Evolutionary conservation across 2,113 vertebrate genomes (phyloP).

Genomic region (Apodemus sylvaticus): DNA sequence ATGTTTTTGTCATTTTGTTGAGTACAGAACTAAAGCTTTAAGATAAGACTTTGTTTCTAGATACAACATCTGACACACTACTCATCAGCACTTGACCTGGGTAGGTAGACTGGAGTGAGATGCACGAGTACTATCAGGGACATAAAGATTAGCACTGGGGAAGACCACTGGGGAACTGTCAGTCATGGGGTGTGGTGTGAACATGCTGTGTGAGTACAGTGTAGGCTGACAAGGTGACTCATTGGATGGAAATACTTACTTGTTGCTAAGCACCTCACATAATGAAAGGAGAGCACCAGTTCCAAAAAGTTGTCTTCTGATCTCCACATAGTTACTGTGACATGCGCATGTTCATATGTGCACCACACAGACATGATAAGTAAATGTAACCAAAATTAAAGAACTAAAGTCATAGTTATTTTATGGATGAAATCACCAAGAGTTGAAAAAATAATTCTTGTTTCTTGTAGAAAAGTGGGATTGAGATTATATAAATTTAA

Average conservation of each 20-base stretch:
- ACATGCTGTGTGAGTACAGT: neutral
- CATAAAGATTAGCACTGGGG: neutral
- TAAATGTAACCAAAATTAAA: neutral
- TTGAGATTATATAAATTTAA: neutral
- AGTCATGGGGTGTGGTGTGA: neutral
- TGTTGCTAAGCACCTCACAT: neutral
- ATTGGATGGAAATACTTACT: neutral
- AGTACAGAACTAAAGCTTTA: neutral
- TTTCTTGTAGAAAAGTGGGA: neutral
- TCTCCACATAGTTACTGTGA: neutral
- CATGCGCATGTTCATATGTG: neutral
- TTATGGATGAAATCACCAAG: constrained; percentile 7
- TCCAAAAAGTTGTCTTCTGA: neutral
- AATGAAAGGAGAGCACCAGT: neutral
- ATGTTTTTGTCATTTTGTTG: neutral
- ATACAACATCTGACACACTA: neutral
- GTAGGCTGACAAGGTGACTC: neutral
- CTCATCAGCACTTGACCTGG: neutral
- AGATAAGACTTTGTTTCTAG: neutral
- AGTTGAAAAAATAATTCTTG: neutral
- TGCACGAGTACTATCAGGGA: neutral
- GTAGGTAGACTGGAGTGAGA: neutral
- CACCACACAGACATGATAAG: neutral
- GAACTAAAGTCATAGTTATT: neutral
- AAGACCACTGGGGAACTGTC: constrained; percentile 1